Evolutionary conservation across 2,113 vertebrate species (phyloP), one percentile per base, ranked within the genome.

Genomic region (Monopterus albus): DNA sequence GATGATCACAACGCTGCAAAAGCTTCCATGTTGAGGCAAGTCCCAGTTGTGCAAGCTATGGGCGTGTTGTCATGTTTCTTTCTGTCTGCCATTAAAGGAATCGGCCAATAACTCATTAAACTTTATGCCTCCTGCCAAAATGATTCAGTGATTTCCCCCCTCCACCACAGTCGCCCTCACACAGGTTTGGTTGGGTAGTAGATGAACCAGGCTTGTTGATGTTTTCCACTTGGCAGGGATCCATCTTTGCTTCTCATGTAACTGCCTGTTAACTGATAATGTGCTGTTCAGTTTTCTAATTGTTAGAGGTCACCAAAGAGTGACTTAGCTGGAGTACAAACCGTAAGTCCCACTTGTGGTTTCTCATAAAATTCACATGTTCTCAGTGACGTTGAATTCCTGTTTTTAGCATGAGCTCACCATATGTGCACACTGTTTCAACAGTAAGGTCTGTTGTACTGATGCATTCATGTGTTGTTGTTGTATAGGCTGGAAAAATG

Each of bases 1-100:
- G 43, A 42, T 17, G 29, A 17, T 49, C 23, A 56, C 57, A 36
- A 5, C 17, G 29, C 43, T 51, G 68, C 62, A 75, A 45, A 11
- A 77, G 75, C 80, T 83, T 31, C 50, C 91, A 46, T 93, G 95
- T 89, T 87, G 85, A 11, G 28, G 83, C 95, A 93, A 94, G 94
- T 88, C 88, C 65, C 64, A 90, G 77, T 89, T 75, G 0, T 92
- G 86, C 87, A 92, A 93, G 83, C 85, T 72, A 76, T 91, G 82
- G 87, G 88, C 89, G 89, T 87, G 87, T 93, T 94, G 93, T 94
- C 92, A 93, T 93, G 92, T 68, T 72, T 12, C 35, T 52, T 25
- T 26, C 25, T 38, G 55, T 15, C 13, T 53, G 3, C 39, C 52
- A 71, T 43, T 29, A 18, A 68, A 57, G 18, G 15, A 75, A 61